Percentiles rank a stretch among this genome's conserved stretches.
phyloP scores from a whole-genome alignment of 2,113 vertebrate species.

The Brienomyrus longianalis region DNA sequence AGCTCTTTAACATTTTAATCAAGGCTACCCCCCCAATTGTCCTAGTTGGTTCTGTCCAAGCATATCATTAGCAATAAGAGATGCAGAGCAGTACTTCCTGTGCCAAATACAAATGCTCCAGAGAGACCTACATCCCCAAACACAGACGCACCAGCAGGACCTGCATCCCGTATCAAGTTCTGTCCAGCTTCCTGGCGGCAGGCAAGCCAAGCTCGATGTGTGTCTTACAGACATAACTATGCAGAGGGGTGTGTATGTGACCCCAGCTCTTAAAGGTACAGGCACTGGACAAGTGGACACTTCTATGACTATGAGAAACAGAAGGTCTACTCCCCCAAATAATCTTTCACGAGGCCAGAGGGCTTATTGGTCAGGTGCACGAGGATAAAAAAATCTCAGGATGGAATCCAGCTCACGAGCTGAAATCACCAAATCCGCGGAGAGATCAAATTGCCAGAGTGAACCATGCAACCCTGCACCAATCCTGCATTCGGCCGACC shows the following conservation, averaged over 20 bases:
- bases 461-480: background rate
- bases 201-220: background rate
- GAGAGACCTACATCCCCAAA: background rate
- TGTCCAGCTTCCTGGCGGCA: background rate
- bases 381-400: background rate
- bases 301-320: background rate
- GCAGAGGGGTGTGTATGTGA: background rate
- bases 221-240: background rate
- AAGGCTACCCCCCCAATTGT: background rate
- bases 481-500: background rate
- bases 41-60: background rate
- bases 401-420: background rate
- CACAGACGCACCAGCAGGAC: background rate
- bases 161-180: background rate
- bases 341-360: background rate
- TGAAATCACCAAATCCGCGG: background rate
- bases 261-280: background rate
- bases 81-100: background rate
- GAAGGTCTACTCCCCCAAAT: background rate
- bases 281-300: background rate
- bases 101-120: background rate
- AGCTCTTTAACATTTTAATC: conserved; percentile 15
- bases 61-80: background rate
- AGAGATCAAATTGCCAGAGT: background rate
- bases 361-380: background rate